Conservation (phyloP, 1,140 invertebrate genomes). For the Ceratoteleas bidentatus region DNA sequence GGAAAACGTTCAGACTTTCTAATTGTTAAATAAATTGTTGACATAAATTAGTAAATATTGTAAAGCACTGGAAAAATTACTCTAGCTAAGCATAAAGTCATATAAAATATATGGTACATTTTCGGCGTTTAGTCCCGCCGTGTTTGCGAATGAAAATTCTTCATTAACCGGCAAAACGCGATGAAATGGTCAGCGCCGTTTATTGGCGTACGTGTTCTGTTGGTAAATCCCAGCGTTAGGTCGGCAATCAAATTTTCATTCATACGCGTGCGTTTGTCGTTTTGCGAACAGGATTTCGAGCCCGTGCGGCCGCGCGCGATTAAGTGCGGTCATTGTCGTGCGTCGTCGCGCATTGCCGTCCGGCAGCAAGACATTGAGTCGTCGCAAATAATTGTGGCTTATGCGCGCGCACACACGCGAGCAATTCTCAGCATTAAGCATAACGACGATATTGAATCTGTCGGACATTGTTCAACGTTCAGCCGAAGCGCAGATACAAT, state of each 20-base stretch:
- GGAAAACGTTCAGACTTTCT: too few relatives aligned
- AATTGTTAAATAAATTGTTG: too few relatives aligned
- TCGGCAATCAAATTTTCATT: slow-evolving; percentile 62
- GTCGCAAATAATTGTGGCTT: slow-evolving; percentile 58
- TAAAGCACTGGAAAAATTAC: too few relatives aligned
- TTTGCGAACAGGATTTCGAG: slow-evolving; percentile 33
- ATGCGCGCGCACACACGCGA: slow-evolving; percentile 36
- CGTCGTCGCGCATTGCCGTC: slow-evolving; percentile 49
- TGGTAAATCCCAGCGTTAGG: slow-evolving; percentile 52
- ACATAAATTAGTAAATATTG: too few relatives aligned
- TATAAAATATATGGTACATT: slow-evolving; percentile 8
- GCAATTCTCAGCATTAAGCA: slow-evolving; percentile 58
- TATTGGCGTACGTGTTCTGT: slow-evolving; percentile 45
- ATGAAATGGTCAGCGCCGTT: slow-evolving; percentile 19
- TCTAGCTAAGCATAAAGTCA: neutral
- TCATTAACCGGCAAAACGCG: slow-evolving; percentile 44
- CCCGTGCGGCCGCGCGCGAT: slow-evolving; percentile 33
- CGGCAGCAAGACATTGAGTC: slow-evolving; percentile 55
- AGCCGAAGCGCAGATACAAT: slow-evolving; percentile 54
- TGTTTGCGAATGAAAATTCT: slow-evolving; percentile 46
- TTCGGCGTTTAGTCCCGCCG: neutral
- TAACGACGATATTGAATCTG: slow-evolving; percentile 61
- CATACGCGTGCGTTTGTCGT: slow-evolving; percentile 38
- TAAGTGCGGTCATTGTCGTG: slow-evolving; percentile 60
- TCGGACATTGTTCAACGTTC: slow-evolving; percentile 54